phyloP scores from a whole-genome alignment of 2,888 invertebrate genomes.

The Cantharis flavilabris region DNA sequence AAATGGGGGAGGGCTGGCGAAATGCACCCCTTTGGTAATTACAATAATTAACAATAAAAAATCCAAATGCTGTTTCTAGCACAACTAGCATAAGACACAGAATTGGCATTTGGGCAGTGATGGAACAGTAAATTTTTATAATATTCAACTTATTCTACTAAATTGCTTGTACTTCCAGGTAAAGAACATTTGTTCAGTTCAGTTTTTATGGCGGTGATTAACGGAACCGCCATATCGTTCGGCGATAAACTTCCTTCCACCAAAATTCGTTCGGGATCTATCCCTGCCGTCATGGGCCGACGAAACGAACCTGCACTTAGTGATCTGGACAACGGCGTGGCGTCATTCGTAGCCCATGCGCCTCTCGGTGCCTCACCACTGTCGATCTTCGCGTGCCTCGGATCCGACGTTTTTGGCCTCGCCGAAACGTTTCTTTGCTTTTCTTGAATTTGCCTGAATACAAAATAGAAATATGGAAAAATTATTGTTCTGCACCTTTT shows the following conservation, averaged over 20 bases:
- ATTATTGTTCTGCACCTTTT: too few relatives aligned
- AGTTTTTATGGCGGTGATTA: slow-evolving; percentile 83
- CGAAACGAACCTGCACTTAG: slow-evolving; percentile 70
- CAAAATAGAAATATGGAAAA: too few relatives aligned
- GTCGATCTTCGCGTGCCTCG: slow-evolving; percentile 47
- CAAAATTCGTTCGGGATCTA: slow-evolving; percentile 60
- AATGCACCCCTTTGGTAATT: neutral
- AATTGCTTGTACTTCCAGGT: slow-evolving; percentile 52
- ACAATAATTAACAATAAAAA: neutral
- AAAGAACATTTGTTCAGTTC: slow-evolving; percentile 61
- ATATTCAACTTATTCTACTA: slow-evolving; percentile 33
- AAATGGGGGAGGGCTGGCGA: too few relatives aligned
- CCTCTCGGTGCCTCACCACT: slow-evolving; percentile 51
- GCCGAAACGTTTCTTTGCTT: slow-evolving; percentile 22
- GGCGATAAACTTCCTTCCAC: slow-evolving; percentile 63
- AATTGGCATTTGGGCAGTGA: neutral
- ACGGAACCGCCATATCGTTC: slow-evolving; percentile 77
- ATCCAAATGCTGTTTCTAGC: neutral
- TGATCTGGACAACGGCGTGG: slow-evolving; percentile 61
- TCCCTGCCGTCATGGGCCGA: slow-evolving; percentile 56
- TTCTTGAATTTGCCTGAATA: slow-evolving; percentile 12
- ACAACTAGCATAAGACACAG: neutral
- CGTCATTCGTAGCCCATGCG: slow-evolving; percentile 60
- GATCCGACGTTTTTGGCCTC: slow-evolving; percentile 52
- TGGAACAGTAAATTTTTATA: neutral